Evolutionary conservation across 2,797 vertebrate species (phyloP), one percentile per base, ranked within the genome.

Genomic region (Lateolabrax maculatus): DNA sequence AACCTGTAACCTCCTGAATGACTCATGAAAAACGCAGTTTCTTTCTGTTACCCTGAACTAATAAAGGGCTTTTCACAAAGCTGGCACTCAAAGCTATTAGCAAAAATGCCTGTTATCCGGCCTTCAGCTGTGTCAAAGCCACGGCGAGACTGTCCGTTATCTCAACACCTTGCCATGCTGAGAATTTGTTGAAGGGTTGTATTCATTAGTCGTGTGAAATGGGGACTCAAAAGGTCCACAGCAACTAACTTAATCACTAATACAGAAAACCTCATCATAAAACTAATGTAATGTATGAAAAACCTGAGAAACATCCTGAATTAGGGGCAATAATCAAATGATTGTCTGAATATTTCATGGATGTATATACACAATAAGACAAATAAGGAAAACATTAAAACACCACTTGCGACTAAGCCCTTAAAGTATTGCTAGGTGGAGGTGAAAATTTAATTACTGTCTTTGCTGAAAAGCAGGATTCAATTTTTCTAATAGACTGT

Each of bases 131-230:
- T 6, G 23, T 77, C 79, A 68, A 72, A 41, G 46, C 31, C 6
- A 8, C 41, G 34, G 21, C 12, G 27, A 67, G 31, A 58, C 3
- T 53, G 46, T 53, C 11, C 5, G 19, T 76, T 61, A 19, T 43
- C 43, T 80, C 46, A 64, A 27, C 25, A 69, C 62, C 29, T 70
- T 41, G 5, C 39, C 29, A 58, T 52, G 34, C 19, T 60, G 48
- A 71, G 27, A 75, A 67, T 37, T 13, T 60, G 19, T 72, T 80
- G 69, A n/a, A n/a, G n/a, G n/a, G n/a, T n/a, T 29, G 12, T 53
- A 4, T 46, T 74, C 10, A 82, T 90, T 86, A 82, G 74, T 78
- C 58, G 49, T 60, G 39, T 84, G 21, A 73, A 85, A 75, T 61
- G 58, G 49, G 82, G 67, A 53, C 52, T 79, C 31, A 18, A 21